phyloP scores from a whole-genome alignment of 1,140 invertebrate genomes.

The Ips nitidus region DNA sequence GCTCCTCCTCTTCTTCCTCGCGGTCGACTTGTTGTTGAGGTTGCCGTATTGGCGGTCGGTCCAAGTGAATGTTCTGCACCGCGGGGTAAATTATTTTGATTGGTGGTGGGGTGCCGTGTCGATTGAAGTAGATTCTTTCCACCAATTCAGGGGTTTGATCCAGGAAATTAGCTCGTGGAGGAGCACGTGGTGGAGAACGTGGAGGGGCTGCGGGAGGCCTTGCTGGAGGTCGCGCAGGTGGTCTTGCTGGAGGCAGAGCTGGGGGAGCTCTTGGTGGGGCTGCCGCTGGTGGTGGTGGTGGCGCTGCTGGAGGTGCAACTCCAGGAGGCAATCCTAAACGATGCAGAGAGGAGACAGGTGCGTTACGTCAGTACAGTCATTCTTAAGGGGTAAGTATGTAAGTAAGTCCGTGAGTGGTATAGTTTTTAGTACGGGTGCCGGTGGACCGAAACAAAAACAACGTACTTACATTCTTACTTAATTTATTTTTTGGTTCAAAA shows the following conservation, averaged over 20 bases:
- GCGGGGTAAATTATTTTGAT: slow-evolving; percentile 2
- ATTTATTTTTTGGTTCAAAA: background rate
- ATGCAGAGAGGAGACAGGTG: background rate
- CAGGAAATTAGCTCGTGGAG: background rate
- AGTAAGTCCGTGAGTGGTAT: slow-evolving; percentile 16
- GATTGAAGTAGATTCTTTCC: slow-evolving; percentile 25
- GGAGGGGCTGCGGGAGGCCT: slow-evolving; percentile 1
- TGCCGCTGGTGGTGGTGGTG: slow-evolving; percentile 27
- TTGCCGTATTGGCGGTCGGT: background rate
- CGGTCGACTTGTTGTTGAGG: background rate
- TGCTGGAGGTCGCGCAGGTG: slow-evolving; percentile 20
- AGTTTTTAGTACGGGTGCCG: background rate
- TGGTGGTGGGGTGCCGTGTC: background rate
- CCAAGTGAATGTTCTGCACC: no score
- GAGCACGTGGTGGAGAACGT: background rate
- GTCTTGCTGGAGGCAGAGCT: slow-evolving; percentile 24
- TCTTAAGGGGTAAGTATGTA: slow-evolving; percentile 22
- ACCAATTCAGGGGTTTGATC: slow-evolving; percentile 6
- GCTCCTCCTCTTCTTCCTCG: background rate
- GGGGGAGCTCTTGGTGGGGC: slow-evolving; percentile 26
- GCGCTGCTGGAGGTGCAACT: slow-evolving; percentile 2
- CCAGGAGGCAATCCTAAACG: background rate
- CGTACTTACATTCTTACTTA: slow-evolving; percentile 33
- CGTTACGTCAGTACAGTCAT: slow-evolving; percentile 1
- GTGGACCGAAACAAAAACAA: background rate